Evolutionary conservation across 2,888 invertebrate genomes (phyloP).

Genomic region (Dinocampus coccinellae): DNA sequence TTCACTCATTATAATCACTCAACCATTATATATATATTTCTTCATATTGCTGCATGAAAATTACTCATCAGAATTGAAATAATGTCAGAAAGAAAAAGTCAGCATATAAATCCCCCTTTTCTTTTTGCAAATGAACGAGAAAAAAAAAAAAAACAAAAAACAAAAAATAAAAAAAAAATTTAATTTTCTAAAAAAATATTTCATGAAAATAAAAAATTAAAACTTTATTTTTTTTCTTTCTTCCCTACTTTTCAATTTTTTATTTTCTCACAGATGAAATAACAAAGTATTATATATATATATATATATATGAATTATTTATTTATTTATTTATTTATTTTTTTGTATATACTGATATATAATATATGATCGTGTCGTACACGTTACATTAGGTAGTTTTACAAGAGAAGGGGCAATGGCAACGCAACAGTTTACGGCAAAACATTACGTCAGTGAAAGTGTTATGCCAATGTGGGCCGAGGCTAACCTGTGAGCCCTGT

Average conservation of each 20-base stretch:
- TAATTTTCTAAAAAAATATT: background rate
- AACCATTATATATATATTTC: background rate
- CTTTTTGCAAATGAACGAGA: too few relatives aligned
- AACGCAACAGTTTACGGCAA: conserved; percentile 69
- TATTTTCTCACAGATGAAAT: too few relatives aligned
- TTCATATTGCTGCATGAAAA: background rate
- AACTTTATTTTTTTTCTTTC: too few relatives aligned
- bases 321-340: too few relatives aligned
- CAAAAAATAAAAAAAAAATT: background rate
- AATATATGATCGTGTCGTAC: conserved; percentile 1
- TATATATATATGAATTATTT: too few relatives aligned
- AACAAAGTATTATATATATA: too few relatives aligned
- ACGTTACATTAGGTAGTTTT: conserved; percentile 6
- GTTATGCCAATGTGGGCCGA: conserved; percentile 70
- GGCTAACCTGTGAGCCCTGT: conserved; percentile 69
- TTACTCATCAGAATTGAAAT: background rate
- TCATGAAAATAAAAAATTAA: background rate
- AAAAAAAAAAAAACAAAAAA: background rate
- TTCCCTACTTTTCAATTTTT: too few relatives aligned
- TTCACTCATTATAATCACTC: conserved; percentile 19
- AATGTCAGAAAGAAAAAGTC: too few relatives aligned
- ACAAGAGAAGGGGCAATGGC: conserved; percentile 40
- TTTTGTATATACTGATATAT: background rate
- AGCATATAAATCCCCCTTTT: too few relatives aligned
- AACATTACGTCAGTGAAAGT: conserved; percentile 70